These are phyloP conservation scores for Osmerus eperlanus DNA, from an alignment of 2,113 vertebrate genomes.

Conservation along the genomic window DNA sequence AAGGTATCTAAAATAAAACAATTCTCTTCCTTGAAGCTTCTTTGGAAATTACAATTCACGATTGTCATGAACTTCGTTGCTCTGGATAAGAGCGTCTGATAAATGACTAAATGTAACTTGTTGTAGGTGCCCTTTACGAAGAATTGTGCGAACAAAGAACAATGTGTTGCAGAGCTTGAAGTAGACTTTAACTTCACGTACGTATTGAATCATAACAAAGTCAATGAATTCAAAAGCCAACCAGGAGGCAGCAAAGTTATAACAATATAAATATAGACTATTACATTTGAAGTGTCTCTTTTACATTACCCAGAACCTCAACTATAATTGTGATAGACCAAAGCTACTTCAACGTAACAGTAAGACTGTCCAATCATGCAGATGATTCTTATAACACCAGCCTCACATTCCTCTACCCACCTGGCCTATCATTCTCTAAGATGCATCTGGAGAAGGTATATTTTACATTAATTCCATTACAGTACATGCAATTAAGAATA, in stretches of 20 bases:
- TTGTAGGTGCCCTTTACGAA: slow-evolving; percentile 74
- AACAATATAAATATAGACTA: no score
- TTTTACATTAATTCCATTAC: no score
- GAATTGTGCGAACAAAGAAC: slow-evolving; percentile 65
- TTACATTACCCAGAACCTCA: slow-evolving; percentile 42
- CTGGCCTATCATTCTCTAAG: slow-evolving; percentile 67
- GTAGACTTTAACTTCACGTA: slow-evolving; percentile 58
- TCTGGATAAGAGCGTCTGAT: no score
- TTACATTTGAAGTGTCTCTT: not conserved
- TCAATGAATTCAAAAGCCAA: not conserved
- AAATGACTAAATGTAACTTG: not conserved
- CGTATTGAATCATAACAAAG: slow-evolving; percentile 8
- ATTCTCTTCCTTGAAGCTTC: no score
- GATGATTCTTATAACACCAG: slow-evolving; percentile 74
- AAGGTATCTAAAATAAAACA: no score
- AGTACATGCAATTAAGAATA: no score
- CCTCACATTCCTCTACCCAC: slow-evolving; percentile 57
- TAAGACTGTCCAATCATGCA: slow-evolving; percentile 58
- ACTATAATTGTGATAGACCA: slow-evolving; percentile 60
- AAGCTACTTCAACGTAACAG: slow-evolving; percentile 48
- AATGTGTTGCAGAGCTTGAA: slow-evolving; percentile 70
- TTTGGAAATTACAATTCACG: no score
- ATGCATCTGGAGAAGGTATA: slow-evolving; percentile 52
- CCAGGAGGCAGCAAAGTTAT: no score
- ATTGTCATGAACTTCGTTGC: no score